phyloP scores from a whole-genome alignment of 2,797 vertebrate species.

The Epinephelus malabaricus region DNA sequence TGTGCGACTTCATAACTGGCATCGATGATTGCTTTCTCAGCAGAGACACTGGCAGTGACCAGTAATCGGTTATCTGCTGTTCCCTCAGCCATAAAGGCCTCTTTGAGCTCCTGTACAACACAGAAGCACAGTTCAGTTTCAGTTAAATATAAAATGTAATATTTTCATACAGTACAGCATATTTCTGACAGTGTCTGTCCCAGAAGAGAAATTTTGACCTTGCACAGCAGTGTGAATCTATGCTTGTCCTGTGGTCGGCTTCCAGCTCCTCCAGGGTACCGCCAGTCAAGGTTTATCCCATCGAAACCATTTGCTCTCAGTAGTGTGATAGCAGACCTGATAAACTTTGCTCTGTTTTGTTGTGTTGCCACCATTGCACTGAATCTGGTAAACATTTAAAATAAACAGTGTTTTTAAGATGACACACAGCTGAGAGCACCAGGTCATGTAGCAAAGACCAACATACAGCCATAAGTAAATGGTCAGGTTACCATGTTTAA shows the following conservation, averaged over 20 bases:
- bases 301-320: slow-evolving; percentile 83
- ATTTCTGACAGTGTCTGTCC: slow-evolving; percentile 33
- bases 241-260: slow-evolving; percentile 45
- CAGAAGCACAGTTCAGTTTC: not conserved
- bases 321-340: slow-evolving; percentile 77
- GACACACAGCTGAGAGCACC: no score
- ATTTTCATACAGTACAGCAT: not conserved
- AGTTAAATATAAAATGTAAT: not conserved
- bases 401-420: not conserved
- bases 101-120: slow-evolving; percentile 74
- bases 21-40: slow-evolving; percentile 65
- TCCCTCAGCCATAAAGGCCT: slow-evolving; percentile 68
- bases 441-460: no score
- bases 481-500: no score
- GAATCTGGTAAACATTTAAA: slow-evolving; percentile 76
- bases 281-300: slow-evolving; percentile 88
- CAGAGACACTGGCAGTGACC: slow-evolving; percentile 79
- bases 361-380: slow-evolving; percentile 71
- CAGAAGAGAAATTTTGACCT: slow-evolving; percentile 67
- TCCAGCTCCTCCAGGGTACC: slow-evolving; percentile 80
- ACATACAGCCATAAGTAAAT: no score
- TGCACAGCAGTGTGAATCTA: slow-evolving; percentile 80
- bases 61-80: slow-evolving; percentile 52
- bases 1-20: slow-evolving; percentile 78
- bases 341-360: slow-evolving; percentile 74